Evolutionary conservation across 2,113 vertebrate genomes (phyloP), one percentile per base, ranked within the genome.

Genomic region (Excalfactoria chinensis): DNA sequence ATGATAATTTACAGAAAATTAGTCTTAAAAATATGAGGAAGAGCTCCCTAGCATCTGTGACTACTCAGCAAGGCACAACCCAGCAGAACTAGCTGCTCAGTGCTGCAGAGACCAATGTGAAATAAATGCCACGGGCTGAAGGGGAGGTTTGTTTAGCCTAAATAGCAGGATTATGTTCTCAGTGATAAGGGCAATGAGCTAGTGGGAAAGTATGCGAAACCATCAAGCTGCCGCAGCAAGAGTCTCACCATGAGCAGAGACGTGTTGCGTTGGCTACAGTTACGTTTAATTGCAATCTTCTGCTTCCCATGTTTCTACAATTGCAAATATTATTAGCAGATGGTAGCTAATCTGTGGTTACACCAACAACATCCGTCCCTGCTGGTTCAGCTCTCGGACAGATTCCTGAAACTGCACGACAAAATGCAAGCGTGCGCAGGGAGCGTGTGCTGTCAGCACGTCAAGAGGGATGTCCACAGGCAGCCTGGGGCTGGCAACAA

Each of bases 241-340:
- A 87, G 55, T 74, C 76, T 56, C 59, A 55, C 48, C 59, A 64
- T 5, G 23, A 26, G 30, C 32, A 53, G 55, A 73, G 48, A 63
- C 87, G 58, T 37, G 32, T 2, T 44, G 34, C 4, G 4, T 13
- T 73, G 41, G 78, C 41, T 60, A 21, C 8, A 34, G 48, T 25
- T 35, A 48, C 37, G 22, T 15, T 70, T 77, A 83, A 86, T 25
- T 35, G 41, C 48, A 51, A 84, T 90, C 53, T 85, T 96, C 74
- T 70, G 69, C 69, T 90, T 84, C 53, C 63, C 0, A 0, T 35
- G 66, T 63, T 88, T 86, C 76, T 87, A 59, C 60, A 63, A 63
- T 68, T 76, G 77, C 25, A 90, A 89, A 85, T 84, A 88, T 63
- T 84, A 90, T 63, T 91, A 93, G 78, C 75, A 91, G 81, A 90